These are phyloP conservation scores for Pteropus rufus DNA, from an alignment of 2,797 vertebrate species.

Conservation along the genomic window DNA sequence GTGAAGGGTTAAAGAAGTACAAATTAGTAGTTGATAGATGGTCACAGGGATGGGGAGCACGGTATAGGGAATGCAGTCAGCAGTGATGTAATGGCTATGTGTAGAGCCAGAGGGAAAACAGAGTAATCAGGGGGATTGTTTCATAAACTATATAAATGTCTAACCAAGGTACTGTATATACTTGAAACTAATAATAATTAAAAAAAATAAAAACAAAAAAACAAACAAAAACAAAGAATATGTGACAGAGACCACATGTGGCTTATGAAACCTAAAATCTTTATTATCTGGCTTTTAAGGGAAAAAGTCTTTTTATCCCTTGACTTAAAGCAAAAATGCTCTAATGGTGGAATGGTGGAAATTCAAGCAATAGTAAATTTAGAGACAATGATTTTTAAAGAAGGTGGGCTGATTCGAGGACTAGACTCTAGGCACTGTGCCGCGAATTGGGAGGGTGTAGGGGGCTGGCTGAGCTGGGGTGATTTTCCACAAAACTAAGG, in stretches of 20 bases:
- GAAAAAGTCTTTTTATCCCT: background rate
- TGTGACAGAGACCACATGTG: background rate
- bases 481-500: background rate
- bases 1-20: too few relatives aligned
- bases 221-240: background rate
- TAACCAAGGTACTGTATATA: too few relatives aligned
- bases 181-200: too few relatives aligned
- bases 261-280: background rate
- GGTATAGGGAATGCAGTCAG: too few relatives aligned
- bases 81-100: too few relatives aligned
- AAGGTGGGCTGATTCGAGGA: background rate
- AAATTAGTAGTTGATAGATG: too few relatives aligned
- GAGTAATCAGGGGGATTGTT: too few relatives aligned
- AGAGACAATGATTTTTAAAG: background rate
- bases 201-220: background rate
- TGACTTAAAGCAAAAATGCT: conserved; percentile 4
- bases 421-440: background rate
- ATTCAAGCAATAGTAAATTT: background rate
- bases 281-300: background rate
- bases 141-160: too few relatives aligned
- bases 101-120: too few relatives aligned
- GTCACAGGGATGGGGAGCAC: too few relatives aligned
- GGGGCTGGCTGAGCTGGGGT: background rate
- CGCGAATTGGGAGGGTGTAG: background rate
- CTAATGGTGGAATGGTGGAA: background rate